Conservation (phyloP, 2,113 vertebrate species). For the Phrynosoma blainvillii region DNA sequence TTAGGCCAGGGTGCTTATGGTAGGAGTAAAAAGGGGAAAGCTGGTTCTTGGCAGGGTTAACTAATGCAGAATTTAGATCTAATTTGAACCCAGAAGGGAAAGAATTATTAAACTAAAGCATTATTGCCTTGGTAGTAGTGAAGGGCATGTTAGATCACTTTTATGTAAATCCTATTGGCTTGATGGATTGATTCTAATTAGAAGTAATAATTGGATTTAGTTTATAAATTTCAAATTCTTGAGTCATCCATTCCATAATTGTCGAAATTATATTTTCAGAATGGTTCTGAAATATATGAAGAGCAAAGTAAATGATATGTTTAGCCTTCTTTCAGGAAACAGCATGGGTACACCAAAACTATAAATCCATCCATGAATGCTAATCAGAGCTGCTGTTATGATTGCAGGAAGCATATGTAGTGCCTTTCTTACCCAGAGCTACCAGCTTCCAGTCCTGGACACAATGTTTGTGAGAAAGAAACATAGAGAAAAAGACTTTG, state of each 20-base stretch:
- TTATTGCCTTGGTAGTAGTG: not conserved
- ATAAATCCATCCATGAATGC: not conserved
- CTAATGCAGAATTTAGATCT: not conserved
- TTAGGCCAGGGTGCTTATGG: not conserved
- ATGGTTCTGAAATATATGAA: not conserved
- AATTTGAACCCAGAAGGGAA: too few species aligned
- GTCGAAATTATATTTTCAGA: not conserved
- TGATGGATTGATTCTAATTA: too few species aligned
- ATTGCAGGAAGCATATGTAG: constrained; percentile 78
- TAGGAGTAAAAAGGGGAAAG: not conserved
- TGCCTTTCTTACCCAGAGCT: constrained; percentile 65
- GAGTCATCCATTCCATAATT: not conserved
- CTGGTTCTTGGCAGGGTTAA: not conserved
- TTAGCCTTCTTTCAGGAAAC: not conserved
- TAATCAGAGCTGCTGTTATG: constrained; percentile 13
- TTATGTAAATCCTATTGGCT: too few species aligned
- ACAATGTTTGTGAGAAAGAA: constrained; percentile 87
- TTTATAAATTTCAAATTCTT: not conserved
- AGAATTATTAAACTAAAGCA: too few species aligned
- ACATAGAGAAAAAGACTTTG: constrained; percentile 77
- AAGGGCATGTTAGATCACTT: not conserved
- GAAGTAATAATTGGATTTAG: too few species aligned
- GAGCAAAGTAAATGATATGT: not conserved
- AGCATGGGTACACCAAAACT: not conserved
- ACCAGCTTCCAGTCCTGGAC: constrained; percentile 86